Base-by-base conservation (phyloP, 2,797 vertebrate species). In the Aplochiton taeniatus region DNA sequence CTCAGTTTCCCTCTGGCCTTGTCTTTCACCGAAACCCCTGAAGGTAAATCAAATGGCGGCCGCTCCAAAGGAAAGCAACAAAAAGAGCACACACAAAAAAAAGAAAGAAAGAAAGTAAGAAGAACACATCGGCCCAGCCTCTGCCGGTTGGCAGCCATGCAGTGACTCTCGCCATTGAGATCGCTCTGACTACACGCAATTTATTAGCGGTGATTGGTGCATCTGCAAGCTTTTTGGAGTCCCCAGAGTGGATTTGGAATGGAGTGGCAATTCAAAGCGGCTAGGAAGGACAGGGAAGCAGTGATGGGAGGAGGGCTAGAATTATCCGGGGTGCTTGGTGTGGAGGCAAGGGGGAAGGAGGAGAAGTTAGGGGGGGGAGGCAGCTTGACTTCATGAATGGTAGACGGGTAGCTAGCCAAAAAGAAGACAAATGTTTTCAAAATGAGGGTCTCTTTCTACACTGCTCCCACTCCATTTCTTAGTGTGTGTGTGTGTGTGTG, bases 161-260 rank as follows among this genome's bases (percentile, higher is more conserved):
- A n/a, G n/a, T n/a, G n/a, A n/a, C n/a, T n/a, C n/a, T n/a, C n/a
- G n/a, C n/a, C n/a, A n/a, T n/a, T n/a, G n/a, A n/a, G n/a, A n/a
- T n/a, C n/a, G 80, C 78, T 78, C 79, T 76, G 79, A 83, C 80
- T 79, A 81, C 76, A 84, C 76, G 71, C 80, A 81, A 85, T 85
- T 84, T 84, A 85, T 83, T 82, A 73, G 78, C 84, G 83, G 84
- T 67, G 75, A 85, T 81, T 78, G 83, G 70, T 77, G 83, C 83
- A 86, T 88, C 87, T 87, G 87, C 70, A 77, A 73, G 69, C 74
- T 66, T 66, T 83, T 88, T 77, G 84, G 74, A 77, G 51, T 77
- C 80, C 81, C 81, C 9, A 8, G 77, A 84, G 84, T 74, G 72
- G 69, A 73, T 77, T 48, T 51, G n/a, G 74, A 87, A 81, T 76